Conservation (phyloP, 1,140 invertebrate genomes). For the Drosophila tropicalis region DNA sequence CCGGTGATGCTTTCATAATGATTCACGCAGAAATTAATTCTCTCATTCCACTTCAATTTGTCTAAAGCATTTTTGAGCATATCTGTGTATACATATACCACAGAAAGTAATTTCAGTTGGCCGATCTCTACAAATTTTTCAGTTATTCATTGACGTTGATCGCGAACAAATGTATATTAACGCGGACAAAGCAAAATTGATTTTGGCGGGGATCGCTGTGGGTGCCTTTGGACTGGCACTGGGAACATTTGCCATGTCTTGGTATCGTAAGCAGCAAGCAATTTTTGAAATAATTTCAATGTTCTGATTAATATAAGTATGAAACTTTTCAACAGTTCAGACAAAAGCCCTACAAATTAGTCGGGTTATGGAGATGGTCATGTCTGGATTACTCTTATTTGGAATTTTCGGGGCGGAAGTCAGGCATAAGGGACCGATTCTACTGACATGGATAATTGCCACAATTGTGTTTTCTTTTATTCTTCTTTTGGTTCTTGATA, state of each 20-base stretch:
- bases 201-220: background rate
- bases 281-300: background rate
- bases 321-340: background rate
- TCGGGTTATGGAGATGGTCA: background rate
- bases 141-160: background rate
- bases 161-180: background rate
- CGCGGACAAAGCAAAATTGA: background rate
- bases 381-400: background rate
- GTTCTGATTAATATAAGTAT: background rate
- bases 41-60: too few species aligned
- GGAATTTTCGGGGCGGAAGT: slow-evolving; percentile 1
- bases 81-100: too few species aligned
- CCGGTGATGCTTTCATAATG: too few species aligned
- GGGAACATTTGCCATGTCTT: background rate
- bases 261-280: background rate
- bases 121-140: background rate
- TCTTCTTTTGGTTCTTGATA: background rate
- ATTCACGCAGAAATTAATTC: too few species aligned
- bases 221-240: background rate
- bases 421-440: background rate
- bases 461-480: background rate
- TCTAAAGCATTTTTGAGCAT: too few species aligned
- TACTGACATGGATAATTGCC: background rate
- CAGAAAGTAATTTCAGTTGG: too few species aligned
- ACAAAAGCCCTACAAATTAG: background rate